Conservation (phyloP, 2,113 vertebrate species). For the Panurus biarmicus region DNA sequence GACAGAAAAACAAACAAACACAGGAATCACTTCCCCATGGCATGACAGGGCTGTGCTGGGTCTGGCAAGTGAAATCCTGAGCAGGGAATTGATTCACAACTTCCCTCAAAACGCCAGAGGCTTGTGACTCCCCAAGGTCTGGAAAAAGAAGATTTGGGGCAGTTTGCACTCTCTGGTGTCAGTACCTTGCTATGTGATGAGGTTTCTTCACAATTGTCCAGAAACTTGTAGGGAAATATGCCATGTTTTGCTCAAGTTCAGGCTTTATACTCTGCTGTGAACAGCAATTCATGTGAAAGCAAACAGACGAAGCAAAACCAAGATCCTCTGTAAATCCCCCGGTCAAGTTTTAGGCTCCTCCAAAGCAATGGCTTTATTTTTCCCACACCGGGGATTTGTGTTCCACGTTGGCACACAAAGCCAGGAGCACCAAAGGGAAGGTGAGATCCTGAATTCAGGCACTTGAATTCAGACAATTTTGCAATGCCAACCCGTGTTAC, state of each 20-base stretch:
- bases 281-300: background rate
- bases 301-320: background rate
- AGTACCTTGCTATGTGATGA: background rate
- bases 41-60: background rate
- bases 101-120: background rate
- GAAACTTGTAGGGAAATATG: background rate
- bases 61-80: background rate
- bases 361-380: background rate
- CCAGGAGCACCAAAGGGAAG: background rate
- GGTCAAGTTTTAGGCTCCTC: background rate
- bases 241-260: background rate
- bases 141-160: background rate
- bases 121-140: background rate
- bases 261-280: background rate
- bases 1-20: background rate
- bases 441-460: background rate
- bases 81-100: background rate
- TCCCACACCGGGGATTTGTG: background rate
- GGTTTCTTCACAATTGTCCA: background rate
- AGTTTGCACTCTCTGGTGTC: background rate
- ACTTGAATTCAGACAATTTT: background rate
- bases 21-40: background rate
- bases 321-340: background rate
- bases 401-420: background rate
- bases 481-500: fast-evolving